These are phyloP conservation scores for Hirtodrosophila trivittata DNA, from an alignment of 2,888 invertebrate genomes.

Conservation along the genomic window DNA sequence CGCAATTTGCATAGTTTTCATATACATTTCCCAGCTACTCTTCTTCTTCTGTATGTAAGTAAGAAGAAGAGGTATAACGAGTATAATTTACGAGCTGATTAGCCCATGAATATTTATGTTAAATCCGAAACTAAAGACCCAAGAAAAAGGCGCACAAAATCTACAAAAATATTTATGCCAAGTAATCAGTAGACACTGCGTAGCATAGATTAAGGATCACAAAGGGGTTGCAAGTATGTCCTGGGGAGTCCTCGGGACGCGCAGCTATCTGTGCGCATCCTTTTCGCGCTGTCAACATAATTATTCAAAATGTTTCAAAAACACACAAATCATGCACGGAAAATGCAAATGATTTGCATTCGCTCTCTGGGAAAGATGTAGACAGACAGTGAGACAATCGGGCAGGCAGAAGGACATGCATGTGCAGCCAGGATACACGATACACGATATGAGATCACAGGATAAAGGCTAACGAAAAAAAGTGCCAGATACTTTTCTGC, in stretches of 20 bases:
- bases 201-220: constrained; percentile 11
- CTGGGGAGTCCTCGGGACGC: constrained; percentile 3
- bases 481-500: constrained; percentile 72
- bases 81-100: constrained; percentile 79
- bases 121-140: constrained; percentile 25
- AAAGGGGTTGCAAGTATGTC: constrained; percentile 43
- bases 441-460: constrained; percentile 10
- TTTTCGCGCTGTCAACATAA: constrained; percentile 47
- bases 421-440: constrained; percentile 7
- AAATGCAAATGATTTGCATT: constrained; percentile 53
- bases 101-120: constrained; percentile 73
- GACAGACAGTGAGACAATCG: constrained; percentile 18
- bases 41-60: too few relatives aligned
- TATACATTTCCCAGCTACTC: constrained; percentile 52
- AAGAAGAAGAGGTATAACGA: constrained; percentile 33
- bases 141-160: constrained; percentile 61
- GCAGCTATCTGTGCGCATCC: constrained; percentile 68
- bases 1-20: constrained; percentile 54
- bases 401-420: constrained; percentile 12
- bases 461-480: too few relatives aligned
- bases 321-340: constrained; percentile 63
- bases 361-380: constrained; percentile 49
- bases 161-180: constrained; percentile 72
- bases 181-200: constrained; percentile 54
- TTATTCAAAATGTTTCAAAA: constrained; percentile 63